phyloP scores from a whole-genome alignment of 1,140 invertebrate genomes.

The Camponotus pennsylvanicus region DNA sequence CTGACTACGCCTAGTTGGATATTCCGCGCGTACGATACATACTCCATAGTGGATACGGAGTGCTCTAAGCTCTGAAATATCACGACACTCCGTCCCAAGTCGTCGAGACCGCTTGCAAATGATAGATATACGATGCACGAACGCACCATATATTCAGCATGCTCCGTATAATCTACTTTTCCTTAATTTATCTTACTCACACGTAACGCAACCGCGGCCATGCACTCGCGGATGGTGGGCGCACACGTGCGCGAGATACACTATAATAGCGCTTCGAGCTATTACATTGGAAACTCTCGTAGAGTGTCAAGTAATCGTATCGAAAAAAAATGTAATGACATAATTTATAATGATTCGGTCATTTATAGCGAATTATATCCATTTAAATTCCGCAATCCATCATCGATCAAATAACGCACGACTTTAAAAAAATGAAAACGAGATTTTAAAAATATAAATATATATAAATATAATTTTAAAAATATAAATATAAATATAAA shows the following conservation, averaged over 20 bases:
- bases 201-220: slow-evolving; percentile 41
- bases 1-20: slow-evolving; percentile 43
- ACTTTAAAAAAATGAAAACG: neutral
- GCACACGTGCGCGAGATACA: slow-evolving; percentile 26
- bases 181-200: slow-evolving; percentile 62
- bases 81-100: slow-evolving; percentile 30
- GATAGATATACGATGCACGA: slow-evolving; percentile 62
- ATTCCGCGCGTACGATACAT: slow-evolving; percentile 44
- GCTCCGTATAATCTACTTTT: slow-evolving; percentile 59
- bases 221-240: neutral
- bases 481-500: too few species aligned
- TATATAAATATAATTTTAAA: neutral
- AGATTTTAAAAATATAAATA: neutral
- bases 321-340: too few species aligned
- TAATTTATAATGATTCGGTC: too few species aligned
- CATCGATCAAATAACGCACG: neutral
- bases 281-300: neutral
- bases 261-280: neutral
- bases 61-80: slow-evolving; percentile 48
- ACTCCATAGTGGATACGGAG: slow-evolving; percentile 6
- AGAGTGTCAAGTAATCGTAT: neutral
- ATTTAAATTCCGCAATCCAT: neutral
- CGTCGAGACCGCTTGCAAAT: slow-evolving; percentile 49
- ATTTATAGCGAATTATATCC: too few species aligned
- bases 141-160: slow-evolving; percentile 47